A percentile compares a stretch with the other conserved stretches of the same genome.
Conservation (phyloP, 2,888 invertebrate genomes). For the Diadegma fenestrale region DNA sequence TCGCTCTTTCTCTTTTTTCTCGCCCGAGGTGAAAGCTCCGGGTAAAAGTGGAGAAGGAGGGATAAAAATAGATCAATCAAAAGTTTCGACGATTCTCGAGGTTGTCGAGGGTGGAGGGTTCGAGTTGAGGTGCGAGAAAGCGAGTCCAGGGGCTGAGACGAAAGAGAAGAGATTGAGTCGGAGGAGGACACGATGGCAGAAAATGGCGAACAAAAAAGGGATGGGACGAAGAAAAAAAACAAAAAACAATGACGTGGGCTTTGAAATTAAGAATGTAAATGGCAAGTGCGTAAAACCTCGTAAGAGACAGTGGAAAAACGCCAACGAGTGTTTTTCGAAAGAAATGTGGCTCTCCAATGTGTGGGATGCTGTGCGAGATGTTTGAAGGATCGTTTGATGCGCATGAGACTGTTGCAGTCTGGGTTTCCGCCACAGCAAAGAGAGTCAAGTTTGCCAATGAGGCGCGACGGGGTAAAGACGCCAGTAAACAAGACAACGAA, state of each 20-base stretch:
- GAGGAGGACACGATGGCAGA: slow-evolving; percentile 40
- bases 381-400: slow-evolving; percentile 25
- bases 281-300: slow-evolving; percentile 24
- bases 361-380: slow-evolving; percentile 21
- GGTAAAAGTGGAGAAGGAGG: slow-evolving; percentile 74
- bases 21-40: slow-evolving; percentile 69
- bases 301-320: slow-evolving; percentile 40
- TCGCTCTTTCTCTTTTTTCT: slow-evolving; percentile 4
- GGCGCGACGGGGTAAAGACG: slow-evolving; percentile 26
- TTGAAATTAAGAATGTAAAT: slow-evolving; percentile 1
- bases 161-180: slow-evolving; percentile 13
- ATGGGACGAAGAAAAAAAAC: slow-evolving; percentile 55
- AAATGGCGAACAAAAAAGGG: slow-evolving; percentile 66
- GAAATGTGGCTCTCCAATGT: not conserved
- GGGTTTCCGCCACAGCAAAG: slow-evolving; percentile 24
- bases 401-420: slow-evolving; percentile 8
- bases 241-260: slow-evolving; percentile 14
- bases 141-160: slow-evolving; percentile 16
- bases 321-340: slow-evolving; percentile 21
- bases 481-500: slow-evolving; percentile 51
- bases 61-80: slow-evolving; percentile 80
- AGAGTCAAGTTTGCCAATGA: slow-evolving; percentile 2
- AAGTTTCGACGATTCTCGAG: slow-evolving; percentile 79
- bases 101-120: slow-evolving; percentile 61
- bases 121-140: slow-evolving; percentile 57